Percentiles rank a stretch among this genome's conserved stretches.
Evolutionary conservation across 2,797 vertebrate species (phyloP).

Genomic region (Ictinia mississippiensis): DNA sequence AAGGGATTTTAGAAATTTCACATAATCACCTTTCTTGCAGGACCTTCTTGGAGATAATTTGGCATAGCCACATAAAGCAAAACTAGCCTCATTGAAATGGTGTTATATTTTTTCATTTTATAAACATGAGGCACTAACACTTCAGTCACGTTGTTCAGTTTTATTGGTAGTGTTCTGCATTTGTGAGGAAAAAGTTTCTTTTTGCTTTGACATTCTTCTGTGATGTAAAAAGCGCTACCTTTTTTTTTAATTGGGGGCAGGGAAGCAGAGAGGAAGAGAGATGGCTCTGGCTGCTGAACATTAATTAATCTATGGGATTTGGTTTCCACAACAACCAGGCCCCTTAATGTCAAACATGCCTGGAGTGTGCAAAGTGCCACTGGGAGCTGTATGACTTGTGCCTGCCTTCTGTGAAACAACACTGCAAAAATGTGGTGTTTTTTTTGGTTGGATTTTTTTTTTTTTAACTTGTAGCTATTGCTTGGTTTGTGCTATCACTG

Average conservation of each 20-base stretch:
- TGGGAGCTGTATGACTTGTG: conserved; percentile 40
- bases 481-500: not conserved
- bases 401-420: not conserved
- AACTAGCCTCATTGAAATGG: not conserved
- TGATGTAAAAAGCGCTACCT: not conserved
- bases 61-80: not conserved
- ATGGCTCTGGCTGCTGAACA: conserved; percentile 34
- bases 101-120: not conserved
- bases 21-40: not conserved
- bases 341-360: conserved; percentile 63
- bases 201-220: not conserved
- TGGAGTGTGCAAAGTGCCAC: conserved; percentile 20
- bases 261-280: not conserved
- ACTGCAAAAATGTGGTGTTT: not conserved
- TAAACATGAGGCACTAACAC: not conserved
- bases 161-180: not conserved
- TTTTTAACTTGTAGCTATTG: not conserved
- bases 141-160: not conserved
- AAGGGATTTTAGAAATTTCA: not conserved
- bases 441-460: not conserved
- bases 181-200: not conserved
- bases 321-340: conserved; percentile 60
- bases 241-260: not conserved
- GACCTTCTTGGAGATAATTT: not conserved
- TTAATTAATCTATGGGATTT: conserved; percentile 41